Evolutionary conservation across 1,140 invertebrate species (phyloP).

Genomic region (Araneus ventricosus): DNA sequence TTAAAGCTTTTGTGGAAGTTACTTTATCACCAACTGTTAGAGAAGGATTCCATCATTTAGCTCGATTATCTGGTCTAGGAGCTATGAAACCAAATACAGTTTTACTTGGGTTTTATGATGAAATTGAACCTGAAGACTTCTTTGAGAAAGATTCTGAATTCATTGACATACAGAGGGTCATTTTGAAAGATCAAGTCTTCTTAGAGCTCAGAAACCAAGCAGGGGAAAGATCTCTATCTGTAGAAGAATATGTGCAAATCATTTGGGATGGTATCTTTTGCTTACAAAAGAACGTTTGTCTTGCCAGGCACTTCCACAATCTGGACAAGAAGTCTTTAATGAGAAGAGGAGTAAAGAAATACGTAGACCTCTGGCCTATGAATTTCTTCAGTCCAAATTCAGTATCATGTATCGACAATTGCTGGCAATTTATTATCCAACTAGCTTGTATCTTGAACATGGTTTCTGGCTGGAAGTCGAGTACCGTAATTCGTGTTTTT

Average conservation of each 20-base stretch:
- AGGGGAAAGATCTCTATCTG: constrained; percentile 78
- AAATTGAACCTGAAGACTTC: constrained; percentile 87
- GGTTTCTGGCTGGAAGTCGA: constrained; percentile 87
- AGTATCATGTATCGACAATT: constrained; percentile 89
- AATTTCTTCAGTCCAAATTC: constrained; percentile 89
- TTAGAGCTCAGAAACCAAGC: constrained; percentile 78
- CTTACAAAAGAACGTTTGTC: constrained; percentile 96
- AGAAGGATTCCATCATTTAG: constrained; percentile 94
- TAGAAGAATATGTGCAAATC: constrained; percentile 92
- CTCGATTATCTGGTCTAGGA: constrained; percentile 95
- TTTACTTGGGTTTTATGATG: constrained; percentile 90
- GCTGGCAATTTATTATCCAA: constrained; percentile 95
- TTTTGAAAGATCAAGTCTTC: constrained; percentile 75
- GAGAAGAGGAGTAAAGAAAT: constrained; percentile 82
- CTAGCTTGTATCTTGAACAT: constrained; percentile 98
- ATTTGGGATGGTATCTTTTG: constrained; percentile 89
- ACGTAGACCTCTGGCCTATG: constrained; percentile 98
- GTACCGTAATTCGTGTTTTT: constrained; percentile 90
- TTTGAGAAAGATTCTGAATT: constrained; percentile 81
- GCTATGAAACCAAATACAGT: constrained; percentile 99
- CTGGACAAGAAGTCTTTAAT: constrained; percentile 83
- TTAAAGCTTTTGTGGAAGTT: constrained; percentile 98
- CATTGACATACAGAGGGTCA: constrained; percentile 74
- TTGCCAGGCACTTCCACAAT: constrained; percentile 94
- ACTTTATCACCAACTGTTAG: constrained; percentile 92